Base-by-base conservation (phyloP, 2,888 invertebrate species). In the Clunio marinus region DNA sequence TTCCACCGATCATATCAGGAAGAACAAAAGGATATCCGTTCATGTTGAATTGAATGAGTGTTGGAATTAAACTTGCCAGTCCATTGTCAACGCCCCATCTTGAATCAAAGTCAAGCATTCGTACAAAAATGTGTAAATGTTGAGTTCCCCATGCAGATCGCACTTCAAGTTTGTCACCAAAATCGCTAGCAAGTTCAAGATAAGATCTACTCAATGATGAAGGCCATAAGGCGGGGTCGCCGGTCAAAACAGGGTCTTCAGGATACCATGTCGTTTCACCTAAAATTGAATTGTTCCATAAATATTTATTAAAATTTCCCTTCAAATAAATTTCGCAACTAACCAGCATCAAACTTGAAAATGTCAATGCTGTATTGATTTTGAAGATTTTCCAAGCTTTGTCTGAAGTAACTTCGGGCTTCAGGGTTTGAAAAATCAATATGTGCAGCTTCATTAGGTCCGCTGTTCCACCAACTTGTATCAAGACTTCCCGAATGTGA, bases 51-150 rank as follows among this genome's bases (percentile, higher is more conserved):
- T 86, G 85, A 13, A 90, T 75, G 1, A 88, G 81, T 0, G 88
- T 86, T 0, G 91, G 88, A 57, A 93, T 83, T 35, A 92, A 75
- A 1, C 88, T 86, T 1, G 84, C 78, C 0, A 92, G 79, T 0
- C 92, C 91, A 75, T 88, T 88, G 73, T 85, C 81, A 70, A 82
- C 78, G 1, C 83, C 84, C 88, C 88, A 88, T 46, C 79, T 80
- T 0, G 89, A 87, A 75, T 88, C 86, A 69, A 89, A 88, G 77
- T 92, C 91, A 55, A 90, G 81, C 86, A 93, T 89, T 51, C 92
- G 83, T 0, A 89, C 82, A 76, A 88, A 89, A 28, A 88, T 79
- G 1, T 88, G 86, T 8, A 86, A 79, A 60, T 85, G 79, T 78
- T 93, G 91, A 7, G 87, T 86, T 70, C 83, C 82, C 79, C 83